Percentiles rank a stretch among this genome's conserved stretches.
These are phyloP conservation scores for Teleopsis dalmanni DNA, from an alignment of 1,140 invertebrate genomes.

Conservation along the genomic window DNA sequence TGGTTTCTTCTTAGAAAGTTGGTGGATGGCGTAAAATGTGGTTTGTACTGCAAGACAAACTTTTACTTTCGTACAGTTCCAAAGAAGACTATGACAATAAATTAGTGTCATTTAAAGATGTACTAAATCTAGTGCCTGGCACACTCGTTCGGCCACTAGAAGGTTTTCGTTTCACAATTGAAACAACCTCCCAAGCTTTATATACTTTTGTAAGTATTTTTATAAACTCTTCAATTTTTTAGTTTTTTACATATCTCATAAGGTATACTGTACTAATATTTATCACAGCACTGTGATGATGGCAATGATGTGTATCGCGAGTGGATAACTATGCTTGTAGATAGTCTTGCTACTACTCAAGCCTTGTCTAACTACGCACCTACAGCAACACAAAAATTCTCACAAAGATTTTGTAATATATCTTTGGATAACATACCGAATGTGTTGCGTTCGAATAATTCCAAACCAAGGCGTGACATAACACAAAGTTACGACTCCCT, in stretches of 20 bases:
- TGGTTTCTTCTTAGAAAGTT: slow-evolving; percentile 15
- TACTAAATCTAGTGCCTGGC: slow-evolving; percentile 19
- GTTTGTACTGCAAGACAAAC: slow-evolving; percentile 20
- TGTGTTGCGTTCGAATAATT: slow-evolving; percentile 1
- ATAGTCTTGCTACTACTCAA: slow-evolving; percentile 12
- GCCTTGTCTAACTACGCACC: neutral
- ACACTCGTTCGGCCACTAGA: slow-evolving; percentile 15
- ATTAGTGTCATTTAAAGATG: slow-evolving; percentile 20
- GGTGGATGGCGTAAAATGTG: slow-evolving; percentile 21
- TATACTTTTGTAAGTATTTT: slow-evolving; percentile 18
- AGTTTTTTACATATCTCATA: neutral
- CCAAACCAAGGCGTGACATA: neutral
- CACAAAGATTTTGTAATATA: slow-evolving; percentile 5
- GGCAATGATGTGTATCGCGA: slow-evolving; percentile 14
- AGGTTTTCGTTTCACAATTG: slow-evolving; percentile 19
- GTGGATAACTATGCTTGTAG: slow-evolving; percentile 18
- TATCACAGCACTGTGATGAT: slow-evolving; percentile 19
- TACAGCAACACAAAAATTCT: neutral
- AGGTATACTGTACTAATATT: neutral
- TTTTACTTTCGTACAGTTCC: slow-evolving; percentile 17
- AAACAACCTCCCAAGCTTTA: slow-evolving; percentile 16
- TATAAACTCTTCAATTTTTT: neutral
- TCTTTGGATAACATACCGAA: slow-evolving; percentile 11
- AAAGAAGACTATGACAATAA: slow-evolving; percentile 22
- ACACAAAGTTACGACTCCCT: slow-evolving; percentile 11